These are phyloP conservation scores for Dendroctonus ponderosae DNA, from an alignment of 1,140 invertebrate genomes.

Conservation along the genomic window DNA sequence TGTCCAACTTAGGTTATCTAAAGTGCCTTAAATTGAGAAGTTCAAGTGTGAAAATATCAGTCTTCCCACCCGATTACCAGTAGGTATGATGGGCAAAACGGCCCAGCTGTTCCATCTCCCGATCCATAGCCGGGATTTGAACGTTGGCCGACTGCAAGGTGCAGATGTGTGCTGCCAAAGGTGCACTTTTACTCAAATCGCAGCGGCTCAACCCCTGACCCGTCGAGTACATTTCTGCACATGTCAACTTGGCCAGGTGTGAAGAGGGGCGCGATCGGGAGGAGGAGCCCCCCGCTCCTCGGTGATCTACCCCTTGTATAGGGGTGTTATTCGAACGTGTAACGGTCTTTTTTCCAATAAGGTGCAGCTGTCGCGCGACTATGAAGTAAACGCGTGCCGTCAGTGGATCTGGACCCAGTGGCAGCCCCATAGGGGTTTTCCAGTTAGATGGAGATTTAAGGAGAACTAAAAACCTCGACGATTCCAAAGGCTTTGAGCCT, in stretches of 20 bases:
- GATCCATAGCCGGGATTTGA: neutral
- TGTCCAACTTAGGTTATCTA: too few relatives aligned
- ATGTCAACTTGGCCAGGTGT: slow-evolving; percentile 38
- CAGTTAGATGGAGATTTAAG: neutral
- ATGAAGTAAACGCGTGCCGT: slow-evolving; percentile 34
- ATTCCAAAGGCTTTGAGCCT: too few relatives aligned
- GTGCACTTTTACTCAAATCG: slow-evolving; percentile 1
- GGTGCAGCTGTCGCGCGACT: slow-evolving; percentile 33
- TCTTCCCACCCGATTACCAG: too few relatives aligned
- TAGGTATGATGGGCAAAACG: too few relatives aligned
- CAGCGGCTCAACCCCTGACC: slow-evolving; percentile 16
- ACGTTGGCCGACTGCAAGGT: neutral
- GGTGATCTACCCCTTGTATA: slow-evolving; percentile 8
- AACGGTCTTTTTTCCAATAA: slow-evolving; percentile 36
- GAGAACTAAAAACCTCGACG: neutral
- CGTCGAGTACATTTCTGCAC: slow-evolving; percentile 35
- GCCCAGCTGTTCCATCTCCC: neutral
- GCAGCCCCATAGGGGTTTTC: neutral
- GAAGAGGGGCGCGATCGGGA: slow-evolving; percentile 14
- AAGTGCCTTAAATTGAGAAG: too few relatives aligned
- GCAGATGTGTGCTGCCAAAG: slow-evolving; percentile 26
- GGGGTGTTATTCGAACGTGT: slow-evolving; percentile 23
- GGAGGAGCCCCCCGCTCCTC: neutral
- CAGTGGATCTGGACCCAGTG: slow-evolving; percentile 23
- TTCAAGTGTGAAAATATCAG: too few relatives aligned